Evolutionary conservation across 2,797 vertebrate genomes (phyloP), one percentile per base, ranked within the genome.

Genomic region (Myripristis jacobus): DNA sequence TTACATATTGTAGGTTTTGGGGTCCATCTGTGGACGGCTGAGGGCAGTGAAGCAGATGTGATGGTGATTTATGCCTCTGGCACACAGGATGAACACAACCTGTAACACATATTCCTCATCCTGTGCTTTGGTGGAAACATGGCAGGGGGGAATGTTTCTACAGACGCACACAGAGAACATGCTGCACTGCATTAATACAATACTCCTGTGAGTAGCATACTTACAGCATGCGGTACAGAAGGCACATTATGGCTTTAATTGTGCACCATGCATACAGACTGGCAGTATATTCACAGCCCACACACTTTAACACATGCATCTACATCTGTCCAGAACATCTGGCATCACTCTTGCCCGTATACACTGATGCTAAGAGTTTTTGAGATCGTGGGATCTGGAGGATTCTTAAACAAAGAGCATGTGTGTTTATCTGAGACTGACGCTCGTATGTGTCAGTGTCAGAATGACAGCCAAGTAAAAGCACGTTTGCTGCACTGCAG

Each of bases 251-350:
- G 29, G 25, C 50, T 78, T 73, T 61, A 78, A 73, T 72, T 70
- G 6, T 29, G 46, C 36, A 63, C 41, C n/a, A 6, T 16, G 66
- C 60, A 79, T 18, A 43, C 36, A 43, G 57, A 44, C 19, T n/a
- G 41, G 13, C 10, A 3, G 10, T 31, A 31, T 12, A 13, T 11
- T 13, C 36, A 11, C 36, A 11, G 36, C 36, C 36, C 36, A 12
- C 29, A 59, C 24, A 48, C 48, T 6, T 3, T 48, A 59, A 63
- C 84, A 79, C 69, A 29, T 78, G 75, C 70, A 43, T 56, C 68
- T 71, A 78, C 87, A 86, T 85, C 83, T 91, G 88, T 27, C 61
- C 63, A 18, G 70, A 77, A 59, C 79, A 84, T 87, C 79, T 81
- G 87, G 56, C 50, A 57, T 36, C 15, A 65, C 63, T 71, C 62